phyloP scores from a whole-genome alignment of 2,797 vertebrate genomes.

The Onychomys torridus region DNA sequence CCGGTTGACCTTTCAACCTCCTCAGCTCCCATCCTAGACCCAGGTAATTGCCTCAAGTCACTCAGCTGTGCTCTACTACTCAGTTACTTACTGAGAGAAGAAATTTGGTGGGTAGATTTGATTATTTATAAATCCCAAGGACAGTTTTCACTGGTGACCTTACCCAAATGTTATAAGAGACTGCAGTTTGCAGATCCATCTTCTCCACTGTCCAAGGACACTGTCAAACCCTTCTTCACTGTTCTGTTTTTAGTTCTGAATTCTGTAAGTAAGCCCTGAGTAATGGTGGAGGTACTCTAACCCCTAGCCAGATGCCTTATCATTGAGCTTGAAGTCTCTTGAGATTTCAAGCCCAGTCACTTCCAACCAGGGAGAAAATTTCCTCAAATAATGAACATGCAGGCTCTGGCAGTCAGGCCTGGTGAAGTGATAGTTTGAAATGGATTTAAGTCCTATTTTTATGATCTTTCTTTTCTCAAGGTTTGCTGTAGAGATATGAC shows the following conservation, averaged over 20 bases:
- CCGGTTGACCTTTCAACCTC: neutral
- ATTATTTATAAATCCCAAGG: neutral
- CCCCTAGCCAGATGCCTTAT: neutral
- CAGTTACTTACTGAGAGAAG: conserved; percentile 11
- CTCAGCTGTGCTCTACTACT: conserved; percentile 12
- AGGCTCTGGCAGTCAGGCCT: neutral
- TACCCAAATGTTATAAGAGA: neutral
- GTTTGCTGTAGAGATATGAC: neutral
- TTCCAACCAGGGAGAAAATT: conserved; percentile 46
- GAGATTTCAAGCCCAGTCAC: conserved; percentile 5
- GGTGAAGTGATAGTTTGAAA: neutral
- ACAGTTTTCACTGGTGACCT: neutral
- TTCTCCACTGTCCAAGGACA: neutral
- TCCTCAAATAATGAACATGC: neutral
- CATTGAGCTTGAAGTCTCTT: conserved; percentile 45
- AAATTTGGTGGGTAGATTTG: neutral
- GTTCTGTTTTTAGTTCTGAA: conserved; percentile 45
- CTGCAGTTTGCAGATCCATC: neutral
- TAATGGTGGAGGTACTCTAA: neutral
- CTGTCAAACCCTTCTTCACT: neutral
- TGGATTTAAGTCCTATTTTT: conserved; percentile 16
- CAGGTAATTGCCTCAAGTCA: conserved; percentile 8
- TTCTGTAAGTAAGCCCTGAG: conserved; percentile 2
- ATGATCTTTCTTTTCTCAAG: conserved; percentile 6
- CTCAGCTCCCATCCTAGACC: neutral